Percentiles rank a stretch among this genome's conserved stretches.
Conservation (phyloP, 2,888 invertebrate species). For the Branchinecta sandiegonensis region DNA sequence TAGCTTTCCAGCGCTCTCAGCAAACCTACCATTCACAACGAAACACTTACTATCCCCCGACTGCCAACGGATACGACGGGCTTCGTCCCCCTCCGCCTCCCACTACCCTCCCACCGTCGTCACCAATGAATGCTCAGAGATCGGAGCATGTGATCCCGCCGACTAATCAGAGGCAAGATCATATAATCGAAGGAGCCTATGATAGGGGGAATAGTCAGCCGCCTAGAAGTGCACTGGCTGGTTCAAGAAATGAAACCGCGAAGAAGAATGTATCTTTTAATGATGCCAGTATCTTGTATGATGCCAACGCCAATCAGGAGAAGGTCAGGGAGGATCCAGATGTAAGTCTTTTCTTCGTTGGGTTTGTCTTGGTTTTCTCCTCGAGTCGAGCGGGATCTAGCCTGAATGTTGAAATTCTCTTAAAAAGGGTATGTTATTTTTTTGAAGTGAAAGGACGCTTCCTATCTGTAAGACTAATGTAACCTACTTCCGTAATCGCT, state of each 20-base stretch:
- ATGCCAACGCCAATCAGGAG: constrained; percentile 32
- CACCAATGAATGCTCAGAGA: constrained; percentile 24
- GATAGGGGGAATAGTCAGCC: constrained; percentile 19
- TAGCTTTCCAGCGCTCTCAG: constrained; percentile 27
- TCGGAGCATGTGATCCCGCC: no score
- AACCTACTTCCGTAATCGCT: no score
- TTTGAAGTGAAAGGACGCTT: no score
- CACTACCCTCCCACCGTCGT: constrained; percentile 31
- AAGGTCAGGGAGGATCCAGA: constrained; percentile 62
- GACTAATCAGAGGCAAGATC: constrained; percentile 27
- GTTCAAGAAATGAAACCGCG: background rate
- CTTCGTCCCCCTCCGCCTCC: constrained; percentile 33
- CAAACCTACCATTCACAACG: constrained; percentile 27
- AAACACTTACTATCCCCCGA: constrained; percentile 27
- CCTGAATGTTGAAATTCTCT: no score
- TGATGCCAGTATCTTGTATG: constrained; percentile 27
- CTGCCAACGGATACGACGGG: constrained; percentile 32
- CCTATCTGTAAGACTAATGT: no score
- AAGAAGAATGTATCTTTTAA: constrained; percentile 20
- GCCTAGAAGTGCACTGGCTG: constrained; percentile 5
- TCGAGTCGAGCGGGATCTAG: no score
- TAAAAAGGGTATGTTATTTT: no score
- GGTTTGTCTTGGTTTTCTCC: no score
- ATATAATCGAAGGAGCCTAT: constrained; percentile 29
- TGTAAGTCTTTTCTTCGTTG: constrained; percentile 42